Evolutionary conservation across 2,797 vertebrate genomes (phyloP).

Genomic region (Crocidura indochinensis): DNA sequence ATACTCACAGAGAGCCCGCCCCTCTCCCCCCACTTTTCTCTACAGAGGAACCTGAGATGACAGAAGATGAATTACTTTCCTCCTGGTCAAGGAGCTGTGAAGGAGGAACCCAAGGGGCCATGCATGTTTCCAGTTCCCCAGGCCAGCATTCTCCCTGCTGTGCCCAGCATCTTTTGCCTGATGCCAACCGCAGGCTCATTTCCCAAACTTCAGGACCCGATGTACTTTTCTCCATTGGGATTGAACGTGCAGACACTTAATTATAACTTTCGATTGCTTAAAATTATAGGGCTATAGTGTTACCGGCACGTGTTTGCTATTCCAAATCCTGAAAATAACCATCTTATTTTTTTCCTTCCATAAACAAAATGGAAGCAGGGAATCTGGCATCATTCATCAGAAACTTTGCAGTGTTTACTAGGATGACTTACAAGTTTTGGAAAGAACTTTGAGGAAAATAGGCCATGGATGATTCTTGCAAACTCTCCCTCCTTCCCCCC

Average conservation of each 20-base stretch:
- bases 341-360: background rate
- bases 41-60: background rate
- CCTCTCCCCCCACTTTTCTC: background rate
- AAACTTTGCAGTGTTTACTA: background rate
- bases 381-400: background rate
- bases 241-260: constrained; percentile 80
- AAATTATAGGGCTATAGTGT: constrained; percentile 74
- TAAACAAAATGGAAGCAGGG: constrained; percentile 22
- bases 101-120: background rate
- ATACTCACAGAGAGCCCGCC: background rate
- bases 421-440: background rate
- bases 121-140: background rate
- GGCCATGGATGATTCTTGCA: background rate
- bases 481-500: background rate
- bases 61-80: background rate
- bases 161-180: background rate
- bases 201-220: constrained; percentile 47
- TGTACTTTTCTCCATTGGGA: constrained; percentile 68
- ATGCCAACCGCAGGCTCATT: background rate
- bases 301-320: constrained; percentile 61
- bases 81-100: background rate
- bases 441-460: background rate
- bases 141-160: rapidly evolving
- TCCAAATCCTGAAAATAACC: constrained; percentile 70
- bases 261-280: constrained; percentile 71